phyloP scores from a whole-genome alignment of 2,113 vertebrate species.

The Alouatta palliata region DNA sequence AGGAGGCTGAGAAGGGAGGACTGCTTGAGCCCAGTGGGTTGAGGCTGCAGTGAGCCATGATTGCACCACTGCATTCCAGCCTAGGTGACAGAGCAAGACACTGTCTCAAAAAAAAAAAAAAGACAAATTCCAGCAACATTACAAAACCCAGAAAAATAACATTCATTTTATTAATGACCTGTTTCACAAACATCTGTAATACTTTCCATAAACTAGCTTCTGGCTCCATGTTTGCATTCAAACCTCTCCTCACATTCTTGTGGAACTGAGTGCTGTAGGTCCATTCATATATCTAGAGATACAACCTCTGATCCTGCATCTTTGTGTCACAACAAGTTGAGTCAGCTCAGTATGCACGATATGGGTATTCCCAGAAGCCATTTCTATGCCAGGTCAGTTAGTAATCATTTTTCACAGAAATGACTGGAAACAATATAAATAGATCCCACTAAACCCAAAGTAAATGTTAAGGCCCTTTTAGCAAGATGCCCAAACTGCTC shows the following conservation, averaged over 20 bases:
- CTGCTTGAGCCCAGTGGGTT: too few species aligned
- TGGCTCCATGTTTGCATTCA: neutral
- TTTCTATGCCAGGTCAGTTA: neutral
- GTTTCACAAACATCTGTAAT: neutral
- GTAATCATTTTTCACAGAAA: neutral
- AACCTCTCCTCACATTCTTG: neutral
- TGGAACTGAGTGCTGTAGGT: neutral
- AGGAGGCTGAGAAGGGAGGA: too few species aligned
- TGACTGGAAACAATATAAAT: neutral
- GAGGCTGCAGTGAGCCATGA: too few species aligned
- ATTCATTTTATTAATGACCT: neutral
- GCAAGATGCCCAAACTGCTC: neutral
- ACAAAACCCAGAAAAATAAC: slow-evolving; percentile 24
- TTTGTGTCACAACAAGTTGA: neutral
- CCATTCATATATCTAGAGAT: neutral
- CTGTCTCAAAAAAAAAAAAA: neutral
- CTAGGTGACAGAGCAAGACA: too few species aligned
- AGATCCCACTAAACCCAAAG: neutral
- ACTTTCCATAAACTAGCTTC: neutral
- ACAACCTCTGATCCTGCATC: neutral
- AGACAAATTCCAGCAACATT: neutral
- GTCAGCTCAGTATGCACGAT: neutral
- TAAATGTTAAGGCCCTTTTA: neutral
- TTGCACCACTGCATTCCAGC: too few species aligned
- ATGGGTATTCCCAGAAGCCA: neutral